Evolutionary conservation across 2,113 vertebrate genomes (phyloP).

Genomic region (Anarrhichthys ocellatus): DNA sequence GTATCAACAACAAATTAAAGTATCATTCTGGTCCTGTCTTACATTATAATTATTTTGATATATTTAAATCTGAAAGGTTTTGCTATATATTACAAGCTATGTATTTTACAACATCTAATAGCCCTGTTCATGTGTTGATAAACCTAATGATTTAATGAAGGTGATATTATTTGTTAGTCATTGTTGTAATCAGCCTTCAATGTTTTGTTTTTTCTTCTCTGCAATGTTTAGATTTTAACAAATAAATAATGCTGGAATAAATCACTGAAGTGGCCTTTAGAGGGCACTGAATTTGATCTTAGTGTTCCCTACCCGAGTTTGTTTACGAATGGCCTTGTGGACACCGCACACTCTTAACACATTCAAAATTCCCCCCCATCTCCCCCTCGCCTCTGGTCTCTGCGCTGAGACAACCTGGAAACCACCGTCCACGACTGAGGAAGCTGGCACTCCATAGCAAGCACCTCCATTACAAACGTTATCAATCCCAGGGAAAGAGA

Average conservation of each 20-base stretch:
- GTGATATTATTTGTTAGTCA: not conserved
- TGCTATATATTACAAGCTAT: not conserved
- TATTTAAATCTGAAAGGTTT: not conserved
- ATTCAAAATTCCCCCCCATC: constrained; percentile 25
- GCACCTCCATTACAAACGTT: constrained; percentile 81
- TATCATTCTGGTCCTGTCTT: not conserved
- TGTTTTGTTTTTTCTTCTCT: not conserved
- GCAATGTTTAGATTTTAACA: constrained; percentile 4
- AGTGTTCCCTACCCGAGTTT: constrained; percentile 46
- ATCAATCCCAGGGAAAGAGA: constrained; percentile 69
- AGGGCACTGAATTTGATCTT: constrained; percentile 51
- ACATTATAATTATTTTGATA: not conserved
- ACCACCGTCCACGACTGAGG: constrained; percentile 51
- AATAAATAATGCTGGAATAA: constrained; percentile 31
- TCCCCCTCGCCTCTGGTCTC: constrained; percentile 3
- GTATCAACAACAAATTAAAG: constrained; percentile 23
- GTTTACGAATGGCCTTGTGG: constrained; percentile 57
- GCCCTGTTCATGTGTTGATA: not conserved
- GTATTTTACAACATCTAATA: not conserved
- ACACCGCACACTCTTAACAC: constrained; percentile 60
- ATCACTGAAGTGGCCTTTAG: constrained; percentile 35
- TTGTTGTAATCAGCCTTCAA: not conserved
- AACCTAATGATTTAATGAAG: constrained; percentile 1
- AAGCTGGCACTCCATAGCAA: constrained; percentile 72
- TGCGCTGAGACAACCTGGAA: constrained; percentile 67